Conservation (phyloP, 2,888 invertebrate genomes). For the Cataglyphis albicans region DNA sequence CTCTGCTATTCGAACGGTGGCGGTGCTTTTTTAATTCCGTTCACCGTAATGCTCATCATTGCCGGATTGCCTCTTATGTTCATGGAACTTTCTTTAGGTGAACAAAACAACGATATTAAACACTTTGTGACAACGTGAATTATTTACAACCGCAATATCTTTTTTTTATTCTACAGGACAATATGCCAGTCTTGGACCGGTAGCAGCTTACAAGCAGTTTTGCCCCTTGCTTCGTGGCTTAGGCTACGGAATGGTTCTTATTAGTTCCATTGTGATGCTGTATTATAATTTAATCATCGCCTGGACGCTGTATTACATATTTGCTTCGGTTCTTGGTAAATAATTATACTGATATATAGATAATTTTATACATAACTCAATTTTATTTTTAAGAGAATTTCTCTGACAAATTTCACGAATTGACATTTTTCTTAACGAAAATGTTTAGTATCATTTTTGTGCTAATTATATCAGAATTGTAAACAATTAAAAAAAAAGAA, state of each 20-base stretch:
- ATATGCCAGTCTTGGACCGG: conserved; percentile 92
- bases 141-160: not conserved
- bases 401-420: not conserved
- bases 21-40: conserved; percentile 94
- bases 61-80: conserved; percentile 94
- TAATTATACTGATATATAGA: not conserved
- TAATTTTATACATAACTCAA: not conserved
- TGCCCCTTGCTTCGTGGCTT: conserved; percentile 92
- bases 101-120: conserved; percentile 19
- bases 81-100: conserved; percentile 93
- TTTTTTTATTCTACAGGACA: conserved; percentile 87
- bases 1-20: conserved; percentile 92
- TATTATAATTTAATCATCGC: conserved; percentile 93
- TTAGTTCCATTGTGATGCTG: conserved; percentile 92
- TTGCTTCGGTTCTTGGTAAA: conserved; percentile 89
- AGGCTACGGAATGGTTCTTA: conserved; percentile 92
- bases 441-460: too few species aligned
- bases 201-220: conserved; percentile 93
- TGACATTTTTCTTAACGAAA: not conserved
- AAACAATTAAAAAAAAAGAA: not conserved
- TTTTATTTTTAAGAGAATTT: not conserved
- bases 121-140: not conserved
- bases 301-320: conserved; percentile 93
- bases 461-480: not conserved
- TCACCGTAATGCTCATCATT: conserved; percentile 92